Evolutionary conservation across 2,113 vertebrate species (phyloP).

Genomic region (Myrmecobius fasciatus): DNA sequence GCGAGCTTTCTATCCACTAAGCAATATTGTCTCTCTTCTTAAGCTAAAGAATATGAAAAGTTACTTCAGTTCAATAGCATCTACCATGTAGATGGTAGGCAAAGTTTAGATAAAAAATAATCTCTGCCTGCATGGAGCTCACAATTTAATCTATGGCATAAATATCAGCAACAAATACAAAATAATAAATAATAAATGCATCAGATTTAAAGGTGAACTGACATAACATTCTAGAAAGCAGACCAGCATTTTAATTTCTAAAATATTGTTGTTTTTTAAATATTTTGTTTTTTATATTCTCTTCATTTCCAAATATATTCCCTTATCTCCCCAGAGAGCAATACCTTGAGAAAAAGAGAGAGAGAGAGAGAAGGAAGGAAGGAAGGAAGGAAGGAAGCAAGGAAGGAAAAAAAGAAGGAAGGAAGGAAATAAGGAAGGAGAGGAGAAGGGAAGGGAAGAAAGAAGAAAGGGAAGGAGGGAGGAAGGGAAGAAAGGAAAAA

Average conservation of each 20-base stretch:
- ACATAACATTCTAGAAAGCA: neutral
- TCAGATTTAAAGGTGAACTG: neutral
- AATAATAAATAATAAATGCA: neutral
- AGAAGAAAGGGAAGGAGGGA: too few relatives aligned
- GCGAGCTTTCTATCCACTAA: neutral
- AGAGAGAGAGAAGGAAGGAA: neutral
- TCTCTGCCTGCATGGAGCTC: neutral
- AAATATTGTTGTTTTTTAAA: neutral
- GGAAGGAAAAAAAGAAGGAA: too few relatives aligned
- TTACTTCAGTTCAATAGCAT: neutral
- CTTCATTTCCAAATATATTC: neutral
- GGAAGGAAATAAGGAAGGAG: too few relatives aligned
- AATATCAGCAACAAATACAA: neutral
- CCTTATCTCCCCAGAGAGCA: neutral
- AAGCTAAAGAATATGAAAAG: neutral
- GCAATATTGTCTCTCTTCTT: neutral
- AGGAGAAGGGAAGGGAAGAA: too few relatives aligned
- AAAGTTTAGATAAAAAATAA: neutral
- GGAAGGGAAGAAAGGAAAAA: too few relatives aligned
- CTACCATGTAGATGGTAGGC: neutral
- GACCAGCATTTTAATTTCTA: neutral
- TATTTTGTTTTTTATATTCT: neutral
- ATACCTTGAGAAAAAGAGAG: neutral
- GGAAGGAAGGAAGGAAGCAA: too few relatives aligned
- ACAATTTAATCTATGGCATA: neutral